phyloP scores from a whole-genome alignment of 1,140 invertebrate species.

The Brachionus paranguensis region DNA sequence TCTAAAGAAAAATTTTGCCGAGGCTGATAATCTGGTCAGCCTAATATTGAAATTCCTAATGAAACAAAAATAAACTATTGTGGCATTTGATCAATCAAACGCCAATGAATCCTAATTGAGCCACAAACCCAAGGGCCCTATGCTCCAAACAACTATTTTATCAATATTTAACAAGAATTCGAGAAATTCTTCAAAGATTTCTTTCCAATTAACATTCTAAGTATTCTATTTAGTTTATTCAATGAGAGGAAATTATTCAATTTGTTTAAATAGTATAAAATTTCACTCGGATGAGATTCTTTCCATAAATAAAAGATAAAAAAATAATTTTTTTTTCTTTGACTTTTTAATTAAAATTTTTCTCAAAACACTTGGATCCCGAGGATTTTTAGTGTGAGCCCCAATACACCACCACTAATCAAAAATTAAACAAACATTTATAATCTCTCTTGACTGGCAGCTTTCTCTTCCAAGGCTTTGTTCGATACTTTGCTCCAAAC shows the following conservation, averaged over 20 bases:
- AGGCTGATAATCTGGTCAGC: background rate
- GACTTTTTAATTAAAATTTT: background rate
- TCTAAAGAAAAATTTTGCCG: background rate
- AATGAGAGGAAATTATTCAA: background rate
- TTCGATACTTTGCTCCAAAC: background rate
- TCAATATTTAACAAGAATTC: background rate
- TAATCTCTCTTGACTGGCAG: no score
- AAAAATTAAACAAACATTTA: background rate
- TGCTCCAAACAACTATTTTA: background rate
- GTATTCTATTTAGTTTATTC: background rate
- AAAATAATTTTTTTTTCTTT: background rate
- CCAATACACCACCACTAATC: background rate
- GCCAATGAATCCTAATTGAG: background rate
- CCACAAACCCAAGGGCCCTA: background rate
- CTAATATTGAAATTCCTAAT: background rate
- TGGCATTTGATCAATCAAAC: background rate
- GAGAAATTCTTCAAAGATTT: background rate
- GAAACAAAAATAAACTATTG: background rate
- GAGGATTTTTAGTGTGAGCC: background rate
- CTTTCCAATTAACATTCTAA: background rate
- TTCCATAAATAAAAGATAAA: background rate
- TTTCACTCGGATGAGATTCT: background rate
- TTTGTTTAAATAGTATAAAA: background rate
- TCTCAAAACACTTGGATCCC: background rate
- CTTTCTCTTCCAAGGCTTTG: background rate